Evolutionary conservation across 2,888 invertebrate genomes (phyloP), one percentile per base, ranked within the genome.

Genomic region (Panzeria rudis): DNA sequence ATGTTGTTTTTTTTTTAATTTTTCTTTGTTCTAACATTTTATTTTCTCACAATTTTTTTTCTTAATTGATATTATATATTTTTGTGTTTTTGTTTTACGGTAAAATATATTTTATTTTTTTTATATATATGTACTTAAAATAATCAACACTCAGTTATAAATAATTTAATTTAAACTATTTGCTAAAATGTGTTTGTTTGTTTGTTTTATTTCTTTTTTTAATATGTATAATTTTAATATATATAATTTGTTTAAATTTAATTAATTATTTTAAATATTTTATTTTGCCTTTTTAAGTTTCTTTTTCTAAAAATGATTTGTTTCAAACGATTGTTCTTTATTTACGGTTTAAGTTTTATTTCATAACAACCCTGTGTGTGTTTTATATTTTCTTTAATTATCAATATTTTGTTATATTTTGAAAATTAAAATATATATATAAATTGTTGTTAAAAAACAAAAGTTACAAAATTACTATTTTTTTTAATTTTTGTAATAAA

Each of bases 321-420:
- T 87, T 85, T 84, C 82, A 86, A 86, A 87, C 87, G 87, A 87
- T 87, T 87, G 87, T 87, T 87, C 86, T 86, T 77, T 86, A 83
- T 69, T 86, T 83, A 78, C 79, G 78, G 38, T 79, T 85, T 83
- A 83, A 83, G 76, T 80, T 83, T 87, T 85, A 83, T 87, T 86
- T 83, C 75, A 81, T 87, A 86, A 87, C 86, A 87, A 87, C 86
- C 87, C 86, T 87, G 83, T 86, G 86, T 86, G 29, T 84, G 62
- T 80, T 71, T 79, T 73, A 15, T 59, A 41, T 29, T 72, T 64
- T 35, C n/a, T 61, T 38, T 8, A 66, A 32, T 62, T 32, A 56
- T 66, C 52, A 13, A 52, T 76, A 35, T 52, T 59, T 59, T 32
- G n/a, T 23, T 54, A 62, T 61, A 29, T 50, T 66, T 56, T n/a